Base-by-base conservation (phyloP, 2,113 vertebrate genomes). In the Hassar affinis region DNA sequence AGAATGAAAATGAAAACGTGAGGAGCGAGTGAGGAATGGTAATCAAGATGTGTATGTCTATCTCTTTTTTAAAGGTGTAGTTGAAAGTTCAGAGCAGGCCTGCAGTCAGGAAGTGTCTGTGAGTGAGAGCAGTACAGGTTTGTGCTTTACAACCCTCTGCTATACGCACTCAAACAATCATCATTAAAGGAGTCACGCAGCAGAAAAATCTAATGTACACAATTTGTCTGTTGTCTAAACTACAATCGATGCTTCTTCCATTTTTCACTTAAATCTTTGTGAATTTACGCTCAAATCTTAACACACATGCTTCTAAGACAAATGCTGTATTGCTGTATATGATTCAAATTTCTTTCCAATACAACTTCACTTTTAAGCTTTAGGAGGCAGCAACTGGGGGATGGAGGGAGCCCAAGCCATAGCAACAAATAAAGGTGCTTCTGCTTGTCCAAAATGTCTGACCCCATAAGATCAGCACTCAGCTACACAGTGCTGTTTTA, bases 1-100 rank as follows among this genome's bases (percentile, higher is more conserved):
- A 85, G 68, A 83, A 87, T 72, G 38, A 17, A 79, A 78, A 61
- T 38, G 33, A 68, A 68, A 3, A 79, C 12, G 30, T 57, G 69
- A 61, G 35, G 57, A 25, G 57, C 42, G 59, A 68, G 38, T 68
- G 49, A 49, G 47, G 51, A 80, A 78, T 69, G 69, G 47, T 81
- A 42, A 82, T 76, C 56, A 61, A 15, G 51, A 85, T 20, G 59
- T 62, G 35, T 68, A 54, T 5, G 5, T 76, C 42, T 76, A 33
- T 12, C 47, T 75, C 11, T 27, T 33, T 81, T n/a, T 56, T 75
- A 20, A 22, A 62, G 42, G 47, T 83, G 12, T 45, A 42, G 15
- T 45, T 1, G 6, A 20, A 35, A 8, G n/a, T 78, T 78, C 18
- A 77, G 42, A 52, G 71, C 61, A 74, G 56, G 71, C 15, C 72